phyloP scores from a whole-genome alignment of 37 sponge, comb jelly and placozoan genomes.

The Spongilla lacustris region DNA sequence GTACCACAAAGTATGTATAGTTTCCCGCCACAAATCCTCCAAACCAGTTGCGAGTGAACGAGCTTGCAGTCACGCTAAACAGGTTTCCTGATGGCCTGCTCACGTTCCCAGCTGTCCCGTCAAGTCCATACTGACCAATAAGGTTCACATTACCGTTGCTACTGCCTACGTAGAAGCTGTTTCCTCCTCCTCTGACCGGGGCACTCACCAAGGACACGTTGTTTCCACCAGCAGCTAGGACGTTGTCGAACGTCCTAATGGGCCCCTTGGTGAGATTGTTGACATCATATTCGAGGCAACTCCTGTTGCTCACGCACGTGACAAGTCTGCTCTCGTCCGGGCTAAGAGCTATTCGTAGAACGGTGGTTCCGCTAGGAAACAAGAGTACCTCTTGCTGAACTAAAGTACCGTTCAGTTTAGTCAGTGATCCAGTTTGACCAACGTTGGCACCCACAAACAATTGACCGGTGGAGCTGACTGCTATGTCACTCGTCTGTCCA shows the following conservation, averaged over 20 bases:
- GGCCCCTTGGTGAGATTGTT: background rate
- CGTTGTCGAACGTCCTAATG: background rate
- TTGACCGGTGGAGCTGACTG: background rate
- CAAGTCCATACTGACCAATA: background rate
- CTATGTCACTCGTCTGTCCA: background rate
- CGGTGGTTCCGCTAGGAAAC: background rate
- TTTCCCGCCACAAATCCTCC: background rate
- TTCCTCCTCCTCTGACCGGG: background rate
- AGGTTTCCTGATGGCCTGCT: background rate
- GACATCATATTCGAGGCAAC: background rate
- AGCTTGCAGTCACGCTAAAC: background rate
- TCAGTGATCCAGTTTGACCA: background rate
- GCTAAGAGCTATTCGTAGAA: background rate
- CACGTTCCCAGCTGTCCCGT: background rate
- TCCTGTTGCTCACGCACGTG: background rate
- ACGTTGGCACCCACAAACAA: background rate
- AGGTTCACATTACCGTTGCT: background rate
- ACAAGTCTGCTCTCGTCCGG: background rate
- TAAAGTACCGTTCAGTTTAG: background rate
- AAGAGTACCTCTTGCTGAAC: background rate
- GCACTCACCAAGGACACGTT: background rate
- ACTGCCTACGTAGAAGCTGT: background rate
- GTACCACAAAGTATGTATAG: conserved; percentile 18
- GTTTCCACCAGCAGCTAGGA: background rate
- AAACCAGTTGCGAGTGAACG: conserved; percentile 7